phyloP scores from a whole-genome alignment of 2,113 vertebrate genomes.

The Strigops habroptila region DNA sequence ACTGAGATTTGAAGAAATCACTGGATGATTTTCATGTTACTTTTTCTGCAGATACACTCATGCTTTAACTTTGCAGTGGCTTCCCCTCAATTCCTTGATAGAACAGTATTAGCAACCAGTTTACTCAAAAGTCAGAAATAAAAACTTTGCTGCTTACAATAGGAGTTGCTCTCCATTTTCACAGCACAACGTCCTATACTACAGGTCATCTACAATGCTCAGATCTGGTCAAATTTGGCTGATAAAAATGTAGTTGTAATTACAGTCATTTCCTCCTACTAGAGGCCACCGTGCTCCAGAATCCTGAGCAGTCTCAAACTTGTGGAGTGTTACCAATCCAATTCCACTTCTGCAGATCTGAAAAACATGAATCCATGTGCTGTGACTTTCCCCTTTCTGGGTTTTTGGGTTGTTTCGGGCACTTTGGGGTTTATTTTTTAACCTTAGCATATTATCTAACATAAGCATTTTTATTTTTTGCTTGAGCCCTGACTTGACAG shows the following conservation, averaged over 20 bases:
- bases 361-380: not conserved
- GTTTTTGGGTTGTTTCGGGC: not conserved
- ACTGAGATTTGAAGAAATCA: not conserved
- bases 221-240: not conserved
- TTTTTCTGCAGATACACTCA: not conserved
- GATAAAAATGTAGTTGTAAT: not conserved
- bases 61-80: not conserved
- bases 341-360: not conserved
- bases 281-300: not conserved
- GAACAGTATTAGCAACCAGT: not conserved
- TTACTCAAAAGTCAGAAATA: not conserved
- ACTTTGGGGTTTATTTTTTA: not conserved
- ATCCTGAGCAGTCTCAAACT: not conserved
- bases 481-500: not conserved
- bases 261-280: not conserved
- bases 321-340: not conserved
- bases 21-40: not conserved
- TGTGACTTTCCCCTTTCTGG: not conserved
- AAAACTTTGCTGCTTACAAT: not conserved
- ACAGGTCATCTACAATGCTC: not conserved
- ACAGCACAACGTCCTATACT: not conserved
- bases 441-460: not conserved
- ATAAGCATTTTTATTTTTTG: not conserved
- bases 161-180: not conserved
- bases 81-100: not conserved